Evolutionary conservation across 2,797 vertebrate genomes (phyloP).

Genomic region (Tamandua tetradactyla): DNA sequence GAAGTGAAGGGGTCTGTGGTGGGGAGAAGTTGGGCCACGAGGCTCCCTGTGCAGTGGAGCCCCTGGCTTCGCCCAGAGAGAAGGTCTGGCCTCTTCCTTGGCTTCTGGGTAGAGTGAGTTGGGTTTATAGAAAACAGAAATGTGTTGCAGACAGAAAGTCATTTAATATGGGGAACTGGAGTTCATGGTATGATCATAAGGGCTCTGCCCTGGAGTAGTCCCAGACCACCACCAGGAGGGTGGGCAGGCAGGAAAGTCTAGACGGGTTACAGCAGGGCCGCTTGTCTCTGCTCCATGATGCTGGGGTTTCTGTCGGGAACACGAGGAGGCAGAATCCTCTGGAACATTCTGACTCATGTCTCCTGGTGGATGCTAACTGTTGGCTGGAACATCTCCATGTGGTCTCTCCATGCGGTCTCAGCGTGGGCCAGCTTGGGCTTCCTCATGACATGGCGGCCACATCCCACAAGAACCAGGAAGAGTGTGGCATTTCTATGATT

Average conservation of each 20-base stretch:
- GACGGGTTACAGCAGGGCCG: background rate
- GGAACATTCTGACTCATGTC: background rate
- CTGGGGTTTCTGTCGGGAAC: background rate
- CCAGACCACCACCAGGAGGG: too few species aligned
- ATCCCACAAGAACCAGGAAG: too few species aligned
- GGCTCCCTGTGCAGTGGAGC: too few species aligned
- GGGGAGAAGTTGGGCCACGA: background rate
- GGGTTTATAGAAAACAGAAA: background rate
- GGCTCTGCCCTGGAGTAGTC: too few species aligned
- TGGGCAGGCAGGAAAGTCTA: too few species aligned
- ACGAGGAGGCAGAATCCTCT: background rate
- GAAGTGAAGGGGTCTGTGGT: background rate
- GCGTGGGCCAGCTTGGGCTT: too few species aligned
- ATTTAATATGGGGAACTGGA: background rate
- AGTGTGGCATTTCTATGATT: too few species aligned
- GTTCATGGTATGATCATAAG: too few species aligned
- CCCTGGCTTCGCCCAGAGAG: too few species aligned
- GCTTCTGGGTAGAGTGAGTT: background rate
- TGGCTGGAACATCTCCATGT: background rate
- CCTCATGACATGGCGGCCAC: too few species aligned
- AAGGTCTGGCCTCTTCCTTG: too few species aligned
- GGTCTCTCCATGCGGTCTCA: background rate
- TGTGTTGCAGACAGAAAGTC: background rate
- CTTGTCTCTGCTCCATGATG: background rate
- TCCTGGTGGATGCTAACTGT: background rate